phyloP scores from a whole-genome alignment of 1,140 invertebrate species.

The Apis laboriosa region DNA sequence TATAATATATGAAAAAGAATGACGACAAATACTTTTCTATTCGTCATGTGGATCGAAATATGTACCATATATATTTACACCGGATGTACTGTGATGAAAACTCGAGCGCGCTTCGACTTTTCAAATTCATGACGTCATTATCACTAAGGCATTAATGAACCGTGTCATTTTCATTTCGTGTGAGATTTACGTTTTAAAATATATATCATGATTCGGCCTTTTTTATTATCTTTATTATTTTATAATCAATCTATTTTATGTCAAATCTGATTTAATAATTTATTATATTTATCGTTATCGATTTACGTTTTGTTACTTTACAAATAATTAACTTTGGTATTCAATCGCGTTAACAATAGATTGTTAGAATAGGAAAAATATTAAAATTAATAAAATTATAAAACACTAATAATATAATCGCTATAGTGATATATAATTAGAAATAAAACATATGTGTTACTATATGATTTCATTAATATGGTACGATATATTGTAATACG shows the following conservation, averaged over 20 bases:
- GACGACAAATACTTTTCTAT: not conserved
- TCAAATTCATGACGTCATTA: not conserved
- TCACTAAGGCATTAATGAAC: not conserved
- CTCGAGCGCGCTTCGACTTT: not conserved
- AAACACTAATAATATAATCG: too few species aligned
- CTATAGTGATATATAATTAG: slow-evolving; percentile 10
- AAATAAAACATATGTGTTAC: not conserved
- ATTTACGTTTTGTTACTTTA: slow-evolving; percentile 11
- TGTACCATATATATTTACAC: too few species aligned
- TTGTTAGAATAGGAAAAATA: not conserved
- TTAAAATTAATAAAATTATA: not conserved
- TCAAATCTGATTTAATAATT: slow-evolving; percentile 19
- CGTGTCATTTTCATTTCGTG: not conserved
- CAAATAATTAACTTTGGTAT: slow-evolving; percentile 2
- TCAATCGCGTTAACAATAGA: not conserved
- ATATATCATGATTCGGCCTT: not conserved
- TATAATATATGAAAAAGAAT: not conserved
- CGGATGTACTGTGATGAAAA: not conserved
- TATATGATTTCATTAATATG: not conserved
- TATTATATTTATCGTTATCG: not conserved
- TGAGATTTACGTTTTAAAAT: slow-evolving; percentile 3
- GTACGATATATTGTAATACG: not conserved
- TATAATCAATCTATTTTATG: slow-evolving; percentile 4
- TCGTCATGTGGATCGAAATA: not conserved
- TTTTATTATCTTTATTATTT: too few species aligned